These are phyloP conservation scores for Pogonomyrmex californicus DNA, from an alignment of 1,140 invertebrate genomes.

Conservation along the genomic window DNA sequence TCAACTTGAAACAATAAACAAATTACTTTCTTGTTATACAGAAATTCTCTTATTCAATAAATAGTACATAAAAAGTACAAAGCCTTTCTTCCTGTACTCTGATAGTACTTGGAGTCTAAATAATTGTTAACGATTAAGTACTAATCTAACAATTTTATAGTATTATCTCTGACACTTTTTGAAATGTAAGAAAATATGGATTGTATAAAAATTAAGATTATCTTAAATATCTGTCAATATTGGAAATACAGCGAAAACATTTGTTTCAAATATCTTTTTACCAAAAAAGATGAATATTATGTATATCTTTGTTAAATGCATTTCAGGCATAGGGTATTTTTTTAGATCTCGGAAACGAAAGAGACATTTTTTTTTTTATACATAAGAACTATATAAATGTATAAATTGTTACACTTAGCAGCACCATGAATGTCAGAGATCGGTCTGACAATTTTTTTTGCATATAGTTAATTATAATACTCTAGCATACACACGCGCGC, in stretches of 20 bases:
- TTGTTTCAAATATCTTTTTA: background rate
- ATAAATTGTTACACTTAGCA: constrained; percentile 31
- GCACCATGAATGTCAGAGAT: constrained; percentile 50
- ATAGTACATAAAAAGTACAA: constrained; percentile 67
- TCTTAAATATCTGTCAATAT: constrained; percentile 31
- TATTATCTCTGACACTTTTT: constrained; percentile 50
- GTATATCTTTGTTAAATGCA: background rate
- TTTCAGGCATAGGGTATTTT: constrained; percentile 24
- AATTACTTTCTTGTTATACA: background rate
- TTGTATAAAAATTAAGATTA: constrained; percentile 3
- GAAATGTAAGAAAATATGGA: constrained; percentile 65
- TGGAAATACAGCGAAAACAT: background rate
- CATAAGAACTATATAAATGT: constrained; percentile 33
- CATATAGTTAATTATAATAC: background rate
- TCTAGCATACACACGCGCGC: background rate
- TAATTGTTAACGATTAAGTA: constrained; percentile 78
- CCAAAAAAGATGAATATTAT: background rate
- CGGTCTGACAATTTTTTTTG: constrained; percentile 13
- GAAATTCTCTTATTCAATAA: constrained; percentile 64
- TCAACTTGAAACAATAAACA: constrained; percentile 12
- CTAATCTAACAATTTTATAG: constrained; percentile 67
- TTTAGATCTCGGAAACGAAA: constrained; percentile 7
- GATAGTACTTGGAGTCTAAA: constrained; percentile 58
- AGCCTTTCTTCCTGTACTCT: constrained; percentile 64
- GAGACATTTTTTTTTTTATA: constrained; percentile 15